Evolutionary conservation across 2,113 vertebrate species (phyloP).

Genomic region (Peromyscus polionotus): DNA sequence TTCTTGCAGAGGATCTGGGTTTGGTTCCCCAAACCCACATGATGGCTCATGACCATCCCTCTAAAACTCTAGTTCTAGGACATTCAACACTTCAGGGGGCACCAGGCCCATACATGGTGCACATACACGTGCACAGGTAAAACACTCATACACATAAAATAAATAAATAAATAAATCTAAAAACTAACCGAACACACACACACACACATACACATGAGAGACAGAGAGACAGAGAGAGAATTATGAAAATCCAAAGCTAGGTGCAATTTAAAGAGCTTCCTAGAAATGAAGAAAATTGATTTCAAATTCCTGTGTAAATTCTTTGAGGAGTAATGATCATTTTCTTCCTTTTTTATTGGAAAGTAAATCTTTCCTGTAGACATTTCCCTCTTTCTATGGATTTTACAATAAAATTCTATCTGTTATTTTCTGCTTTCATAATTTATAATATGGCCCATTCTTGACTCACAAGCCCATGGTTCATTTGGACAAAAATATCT

Average conservation of each 20-base stretch:
- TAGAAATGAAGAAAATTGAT: background rate
- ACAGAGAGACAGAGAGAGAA: background rate
- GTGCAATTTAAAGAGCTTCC: slow-evolving; percentile 25
- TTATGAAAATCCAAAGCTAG: background rate
- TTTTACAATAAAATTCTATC: slow-evolving; percentile 1
- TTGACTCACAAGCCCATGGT: background rate
- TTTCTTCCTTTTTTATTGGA: slow-evolving; percentile 33
- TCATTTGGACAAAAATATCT: slow-evolving; percentile 12
- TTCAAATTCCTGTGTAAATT: slow-evolving; percentile 47
- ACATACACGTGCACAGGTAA: background rate
- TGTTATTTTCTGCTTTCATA: slow-evolving; percentile 34
- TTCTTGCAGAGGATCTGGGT: background rate
- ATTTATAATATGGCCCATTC: slow-evolving; percentile 45
- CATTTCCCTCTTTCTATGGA: background rate
- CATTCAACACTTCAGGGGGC: background rate
- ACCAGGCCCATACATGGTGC: background rate
- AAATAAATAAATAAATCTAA: background rate
- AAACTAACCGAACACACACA: background rate
- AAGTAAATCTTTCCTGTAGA: slow-evolving; percentile 26
- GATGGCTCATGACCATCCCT: background rate
- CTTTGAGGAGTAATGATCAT: background rate
- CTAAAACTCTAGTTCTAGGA: background rate
- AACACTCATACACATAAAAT: background rate
- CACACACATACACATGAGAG: background rate
- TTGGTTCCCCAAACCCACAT: background rate